These are phyloP conservation scores for Trachurus trachurus DNA, from an alignment of 2,797 vertebrate genomes.

Conservation along the genomic window DNA sequence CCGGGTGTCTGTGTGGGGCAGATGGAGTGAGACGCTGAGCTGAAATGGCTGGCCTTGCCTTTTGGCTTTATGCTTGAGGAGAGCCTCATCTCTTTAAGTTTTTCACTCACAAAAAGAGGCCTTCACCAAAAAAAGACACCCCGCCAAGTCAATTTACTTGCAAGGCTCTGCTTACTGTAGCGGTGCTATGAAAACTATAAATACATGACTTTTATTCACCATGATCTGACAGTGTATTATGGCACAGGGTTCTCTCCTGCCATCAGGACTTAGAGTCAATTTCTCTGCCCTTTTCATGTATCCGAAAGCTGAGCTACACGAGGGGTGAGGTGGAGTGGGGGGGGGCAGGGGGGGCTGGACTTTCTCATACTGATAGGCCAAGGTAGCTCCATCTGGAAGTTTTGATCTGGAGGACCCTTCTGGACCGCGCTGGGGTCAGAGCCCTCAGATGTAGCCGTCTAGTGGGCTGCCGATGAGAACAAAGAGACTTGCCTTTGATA, in stretches of 20 bases:
- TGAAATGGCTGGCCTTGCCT: slow-evolving; percentile 71
- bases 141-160: slow-evolving; percentile 77
- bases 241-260: slow-evolving; percentile 70
- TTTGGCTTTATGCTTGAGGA: slow-evolving; percentile 75
- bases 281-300: slow-evolving; percentile 83
- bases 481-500: slow-evolving; percentile 83
- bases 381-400: slow-evolving; percentile 79
- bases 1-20: slow-evolving; percentile 61
- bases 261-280: slow-evolving; percentile 78
- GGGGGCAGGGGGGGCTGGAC: not conserved
- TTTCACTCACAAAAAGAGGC: slow-evolving; percentile 68
- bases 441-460: slow-evolving; percentile 71
- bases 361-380: slow-evolving; percentile 69
- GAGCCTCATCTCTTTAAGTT: slow-evolving; percentile 67
- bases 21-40: slow-evolving; percentile 71
- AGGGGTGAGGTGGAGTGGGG: not conserved
- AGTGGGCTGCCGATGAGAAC: slow-evolving; percentile 72
- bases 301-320: slow-evolving; percentile 56
- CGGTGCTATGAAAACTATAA: slow-evolving; percentile 74
- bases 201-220: slow-evolving; percentile 75
- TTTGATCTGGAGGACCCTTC: slow-evolving; percentile 83
- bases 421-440: slow-evolving; percentile 69
- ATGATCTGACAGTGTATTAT: slow-evolving; percentile 70
- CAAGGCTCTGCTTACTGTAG: slow-evolving; percentile 72
- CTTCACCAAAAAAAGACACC: slow-evolving; percentile 57